These are phyloP conservation scores for Trachelus tabidus DNA, from an alignment of 2,888 invertebrate species.

Conservation along the genomic window DNA sequence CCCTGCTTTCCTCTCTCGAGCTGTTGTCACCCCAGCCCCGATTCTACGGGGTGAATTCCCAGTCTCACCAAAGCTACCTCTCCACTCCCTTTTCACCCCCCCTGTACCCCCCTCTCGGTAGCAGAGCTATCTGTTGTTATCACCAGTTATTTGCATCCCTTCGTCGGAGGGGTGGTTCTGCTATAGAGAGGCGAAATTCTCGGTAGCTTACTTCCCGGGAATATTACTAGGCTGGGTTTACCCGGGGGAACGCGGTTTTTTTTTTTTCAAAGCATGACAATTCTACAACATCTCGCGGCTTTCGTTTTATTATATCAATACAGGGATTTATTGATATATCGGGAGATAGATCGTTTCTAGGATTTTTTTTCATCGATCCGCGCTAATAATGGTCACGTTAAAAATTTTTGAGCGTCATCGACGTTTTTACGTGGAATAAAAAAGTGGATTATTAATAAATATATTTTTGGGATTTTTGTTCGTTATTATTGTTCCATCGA, in stretches of 20 bases:
- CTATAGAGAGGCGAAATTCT: slow-evolving; percentile 41
- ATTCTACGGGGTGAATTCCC: background rate
- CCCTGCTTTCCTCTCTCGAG: slow-evolving; percentile 23
- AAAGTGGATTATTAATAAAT: background rate
- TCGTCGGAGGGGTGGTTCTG: slow-evolving; percentile 40
- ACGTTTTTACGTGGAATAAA: background rate
- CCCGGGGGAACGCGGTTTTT: background rate
- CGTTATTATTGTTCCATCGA: background rate
- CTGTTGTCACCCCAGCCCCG: slow-evolving; percentile 28
- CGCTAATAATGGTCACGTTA: background rate
- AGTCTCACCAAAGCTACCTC: slow-evolving; percentile 4
- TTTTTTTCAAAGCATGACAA: background rate
- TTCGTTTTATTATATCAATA: background rate
- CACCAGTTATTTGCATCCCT: slow-evolving; percentile 64
- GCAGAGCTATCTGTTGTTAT: slow-evolving; percentile 63
- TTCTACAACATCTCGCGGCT: background rate
- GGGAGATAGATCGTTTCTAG: too few relatives aligned
- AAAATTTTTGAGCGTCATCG: background rate
- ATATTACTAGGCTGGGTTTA: slow-evolving; percentile 42
- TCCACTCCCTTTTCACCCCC: slow-evolving; percentile 13
- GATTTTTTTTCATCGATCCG: background rate
- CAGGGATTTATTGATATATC: background rate
- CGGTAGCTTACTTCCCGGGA: slow-evolving; percentile 56
- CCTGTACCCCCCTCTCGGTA: slow-evolving; percentile 26
- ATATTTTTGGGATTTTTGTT: background rate